phyloP scores from a whole-genome alignment of 2,888 invertebrate genomes.

The Archips xylosteana region DNA sequence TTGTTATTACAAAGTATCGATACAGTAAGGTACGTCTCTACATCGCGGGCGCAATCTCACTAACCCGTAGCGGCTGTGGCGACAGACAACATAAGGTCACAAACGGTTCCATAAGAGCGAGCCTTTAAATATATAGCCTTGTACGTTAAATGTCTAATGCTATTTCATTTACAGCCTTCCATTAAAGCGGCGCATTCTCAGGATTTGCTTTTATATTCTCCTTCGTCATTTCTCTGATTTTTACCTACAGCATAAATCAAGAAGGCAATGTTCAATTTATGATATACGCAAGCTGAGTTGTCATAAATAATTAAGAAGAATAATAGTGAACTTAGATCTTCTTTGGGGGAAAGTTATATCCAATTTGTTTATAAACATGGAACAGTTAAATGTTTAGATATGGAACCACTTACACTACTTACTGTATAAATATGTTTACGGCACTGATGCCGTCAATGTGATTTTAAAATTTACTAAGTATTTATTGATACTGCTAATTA shows the following conservation, averaged over 20 bases:
- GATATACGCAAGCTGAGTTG: neutral
- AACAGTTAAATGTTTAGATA: too few relatives aligned
- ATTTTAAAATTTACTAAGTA: too few relatives aligned
- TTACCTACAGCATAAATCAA: constrained; percentile 20
- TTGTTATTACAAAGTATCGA: constrained; percentile 39
- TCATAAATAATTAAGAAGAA: neutral
- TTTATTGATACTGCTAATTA: too few relatives aligned
- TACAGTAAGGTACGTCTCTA: constrained; percentile 48
- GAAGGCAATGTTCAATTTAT: constrained; percentile 2
- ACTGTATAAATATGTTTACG: too few relatives aligned
- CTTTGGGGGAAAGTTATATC: too few relatives aligned
- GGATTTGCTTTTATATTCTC: constrained; percentile 42
- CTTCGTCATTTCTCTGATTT: constrained; percentile 42
- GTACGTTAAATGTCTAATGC: constrained; percentile 80
- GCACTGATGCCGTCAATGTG: too few relatives aligned
- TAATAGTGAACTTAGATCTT: neutral
- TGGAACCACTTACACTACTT: too few relatives aligned
- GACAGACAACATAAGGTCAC: constrained; percentile 83
- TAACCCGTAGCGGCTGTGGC: constrained; percentile 74
- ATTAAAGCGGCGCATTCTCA: constrained; percentile 56
- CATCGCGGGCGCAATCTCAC: constrained; percentile 69
- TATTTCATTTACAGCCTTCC: constrained; percentile 72
- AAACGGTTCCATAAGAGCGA: constrained; percentile 73
- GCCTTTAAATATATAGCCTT: constrained; percentile 80
- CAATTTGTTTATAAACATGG: too few relatives aligned